Base-by-base conservation (phyloP, 2,113 vertebrate species). In the Larimichthys polyactis region DNA sequence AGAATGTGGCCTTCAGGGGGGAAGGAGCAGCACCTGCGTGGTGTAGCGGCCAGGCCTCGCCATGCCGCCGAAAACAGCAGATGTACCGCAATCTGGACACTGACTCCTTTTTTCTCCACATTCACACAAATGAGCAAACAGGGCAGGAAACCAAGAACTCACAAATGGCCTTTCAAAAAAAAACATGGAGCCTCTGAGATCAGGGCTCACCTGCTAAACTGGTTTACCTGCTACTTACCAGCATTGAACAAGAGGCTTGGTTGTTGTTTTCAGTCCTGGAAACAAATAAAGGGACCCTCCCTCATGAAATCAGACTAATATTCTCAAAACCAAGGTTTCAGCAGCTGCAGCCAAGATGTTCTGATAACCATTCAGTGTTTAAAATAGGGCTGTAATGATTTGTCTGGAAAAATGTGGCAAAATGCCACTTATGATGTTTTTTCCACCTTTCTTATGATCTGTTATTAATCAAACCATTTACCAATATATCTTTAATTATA, bases 1-100 rank as follows among this genome's bases (percentile, higher is more conserved):
- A 90, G 44, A 93, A 94, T 95, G 89, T 79, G 94, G 87, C 92
- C 91, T 80, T 82, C 76, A 7, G 89, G 84, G 78, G 83, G 75
- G 82, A 48, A 52, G 81, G 87, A 70, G 83, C 79, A 78, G 90
- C 93, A 92, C 91, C 90, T 94, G 91, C 84, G n/a, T 27, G 79
- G 75, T 32, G 49, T 7, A 19, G 55, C 69, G 44, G 66, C 86
- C 76, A 20, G 81, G 86, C 87, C 80, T 51, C 36, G 58, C 78
- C 66, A 54, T 55, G 65, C 46, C 63, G 44, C 71, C 57, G 11
- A 67, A 62, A 85, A 72, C 62, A 82, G 81, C 92, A 93, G 90
- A 91, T 92, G 90, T 68, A 83, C 60, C 9, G 5, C 81, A 85
- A 83, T 87, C 81, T 5, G 90, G 90, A 83, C 71, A 8, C 70